Evolutionary conservation across 2,888 invertebrate species (phyloP).

Genomic region (Meteorus colon): DNA sequence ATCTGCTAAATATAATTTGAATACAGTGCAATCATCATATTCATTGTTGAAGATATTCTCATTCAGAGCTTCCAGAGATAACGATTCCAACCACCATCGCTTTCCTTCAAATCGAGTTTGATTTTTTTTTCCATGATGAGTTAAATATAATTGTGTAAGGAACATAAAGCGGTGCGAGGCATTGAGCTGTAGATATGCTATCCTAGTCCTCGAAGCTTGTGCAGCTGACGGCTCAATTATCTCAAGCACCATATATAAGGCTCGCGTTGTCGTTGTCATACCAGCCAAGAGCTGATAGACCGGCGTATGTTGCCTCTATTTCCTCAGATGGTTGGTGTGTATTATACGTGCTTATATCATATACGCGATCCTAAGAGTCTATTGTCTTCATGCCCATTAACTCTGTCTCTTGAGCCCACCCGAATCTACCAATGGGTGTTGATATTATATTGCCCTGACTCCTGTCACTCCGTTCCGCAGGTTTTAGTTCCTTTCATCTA

Average conservation of each 20-base stretch:
- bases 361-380: neutral
- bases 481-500: conserved; percentile 32
- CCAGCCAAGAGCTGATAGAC: neutral
- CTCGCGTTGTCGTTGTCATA: conserved; percentile 39
- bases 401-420: neutral
- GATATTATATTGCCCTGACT: conserved; percentile 62
- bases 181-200: conserved; percentile 52
- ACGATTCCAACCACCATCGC: too few relatives aligned
- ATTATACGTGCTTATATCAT: neutral
- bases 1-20: too few relatives aligned
- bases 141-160: too few relatives aligned
- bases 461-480: conserved; percentile 54
- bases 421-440: neutral
- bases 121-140: too few relatives aligned
- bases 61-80: too few relatives aligned
- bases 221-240: conserved; percentile 73
- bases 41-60: too few relatives aligned
- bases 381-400: neutral
- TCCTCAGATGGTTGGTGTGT: neutral
- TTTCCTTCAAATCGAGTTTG: too few relatives aligned
- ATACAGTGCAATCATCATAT: too few relatives aligned
- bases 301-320: neutral
- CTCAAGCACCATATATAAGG: conserved; percentile 58
- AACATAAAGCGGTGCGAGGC: conserved; percentile 26
- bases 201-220: conserved; percentile 65